Conservation (phyloP, 2,113 vertebrate genomes). For the Scartelaos histophorus region DNA sequence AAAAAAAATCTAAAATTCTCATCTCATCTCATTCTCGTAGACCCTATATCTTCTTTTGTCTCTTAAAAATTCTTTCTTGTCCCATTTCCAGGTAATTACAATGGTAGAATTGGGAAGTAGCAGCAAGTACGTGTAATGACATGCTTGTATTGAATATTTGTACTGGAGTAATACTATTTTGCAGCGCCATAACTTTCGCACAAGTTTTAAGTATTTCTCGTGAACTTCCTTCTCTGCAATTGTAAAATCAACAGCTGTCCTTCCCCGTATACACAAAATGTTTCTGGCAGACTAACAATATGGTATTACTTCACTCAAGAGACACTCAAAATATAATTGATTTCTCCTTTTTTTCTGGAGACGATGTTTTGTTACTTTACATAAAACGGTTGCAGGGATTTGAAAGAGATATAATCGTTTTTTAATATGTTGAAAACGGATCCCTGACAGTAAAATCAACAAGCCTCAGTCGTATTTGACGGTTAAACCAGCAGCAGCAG, state of each 20-base stretch:
- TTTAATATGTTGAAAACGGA: neutral
- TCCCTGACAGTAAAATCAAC: neutral
- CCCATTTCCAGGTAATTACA: neutral
- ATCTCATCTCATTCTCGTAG: no score
- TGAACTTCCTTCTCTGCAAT: neutral
- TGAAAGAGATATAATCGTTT: neutral
- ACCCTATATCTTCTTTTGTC: no score
- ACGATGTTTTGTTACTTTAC: neutral
- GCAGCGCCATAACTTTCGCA: neutral
- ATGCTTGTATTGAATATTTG: neutral
- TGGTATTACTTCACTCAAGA: neutral
- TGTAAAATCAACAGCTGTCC: neutral
- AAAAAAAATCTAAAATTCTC: no score
- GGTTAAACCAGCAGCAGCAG: neutral
- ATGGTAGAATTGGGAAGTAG: neutral
- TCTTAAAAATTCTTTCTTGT: no score
- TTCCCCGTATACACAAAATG: neutral
- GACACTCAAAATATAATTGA: neutral
- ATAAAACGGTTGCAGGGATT: neutral
- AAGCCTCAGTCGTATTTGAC: neutral
- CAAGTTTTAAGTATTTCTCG: neutral
- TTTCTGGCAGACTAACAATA: neutral
- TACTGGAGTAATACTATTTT: neutral
- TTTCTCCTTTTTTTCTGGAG: neutral
- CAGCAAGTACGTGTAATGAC: no score